Evolutionary conservation across 1,140 invertebrate genomes (phyloP).

Genomic region (Saccostrea cuccullata): DNA sequence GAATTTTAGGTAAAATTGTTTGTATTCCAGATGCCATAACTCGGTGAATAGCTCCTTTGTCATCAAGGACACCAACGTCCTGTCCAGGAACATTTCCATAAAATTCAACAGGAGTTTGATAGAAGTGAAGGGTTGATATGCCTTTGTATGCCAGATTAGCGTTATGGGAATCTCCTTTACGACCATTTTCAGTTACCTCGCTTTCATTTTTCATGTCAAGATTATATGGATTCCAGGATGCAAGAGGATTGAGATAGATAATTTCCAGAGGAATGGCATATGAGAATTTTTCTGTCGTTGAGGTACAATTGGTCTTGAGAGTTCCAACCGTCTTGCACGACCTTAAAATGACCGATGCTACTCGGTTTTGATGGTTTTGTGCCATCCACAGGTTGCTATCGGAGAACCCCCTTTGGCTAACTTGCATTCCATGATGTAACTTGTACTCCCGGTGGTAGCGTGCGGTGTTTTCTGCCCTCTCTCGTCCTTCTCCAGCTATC

Average conservation of each 20-base stretch:
- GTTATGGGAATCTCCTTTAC: not conserved
- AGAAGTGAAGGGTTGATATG: slow-evolving; percentile 60
- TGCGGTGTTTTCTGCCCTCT: slow-evolving; percentile 37
- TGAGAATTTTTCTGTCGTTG: slow-evolving; percentile 50
- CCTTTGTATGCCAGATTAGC: slow-evolving; percentile 66
- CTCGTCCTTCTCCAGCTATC: not conserved
- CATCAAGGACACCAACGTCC: slow-evolving; percentile 63
- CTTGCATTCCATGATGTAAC: slow-evolving; percentile 40
- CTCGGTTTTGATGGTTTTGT: slow-evolving; percentile 56
- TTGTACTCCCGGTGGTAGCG: slow-evolving; percentile 65
- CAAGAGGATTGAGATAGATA: slow-evolving; percentile 63
- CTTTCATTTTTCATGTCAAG: slow-evolving; percentile 35
- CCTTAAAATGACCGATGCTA: slow-evolving; percentile 51
- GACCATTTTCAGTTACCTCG: slow-evolving; percentile 37
- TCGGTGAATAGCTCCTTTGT: slow-evolving; percentile 40
- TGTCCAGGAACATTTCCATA: slow-evolving; percentile 66
- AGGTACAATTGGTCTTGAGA: slow-evolving; percentile 37
- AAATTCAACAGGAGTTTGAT: slow-evolving; percentile 67
- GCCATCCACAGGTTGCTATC: slow-evolving; percentile 67
- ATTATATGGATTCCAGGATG: slow-evolving; percentile 63
- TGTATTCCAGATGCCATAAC: slow-evolving; percentile 63
- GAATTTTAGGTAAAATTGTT: slow-evolving; percentile 63
- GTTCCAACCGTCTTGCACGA: slow-evolving; percentile 42
- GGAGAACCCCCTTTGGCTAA: slow-evolving; percentile 61
- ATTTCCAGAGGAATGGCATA: slow-evolving; percentile 67